Percentiles rank a stretch among this genome's conserved stretches.
Conservation (phyloP, 35 echinoderm and acorn worm genomes). For the Apostichopus parvimensis region DNA sequence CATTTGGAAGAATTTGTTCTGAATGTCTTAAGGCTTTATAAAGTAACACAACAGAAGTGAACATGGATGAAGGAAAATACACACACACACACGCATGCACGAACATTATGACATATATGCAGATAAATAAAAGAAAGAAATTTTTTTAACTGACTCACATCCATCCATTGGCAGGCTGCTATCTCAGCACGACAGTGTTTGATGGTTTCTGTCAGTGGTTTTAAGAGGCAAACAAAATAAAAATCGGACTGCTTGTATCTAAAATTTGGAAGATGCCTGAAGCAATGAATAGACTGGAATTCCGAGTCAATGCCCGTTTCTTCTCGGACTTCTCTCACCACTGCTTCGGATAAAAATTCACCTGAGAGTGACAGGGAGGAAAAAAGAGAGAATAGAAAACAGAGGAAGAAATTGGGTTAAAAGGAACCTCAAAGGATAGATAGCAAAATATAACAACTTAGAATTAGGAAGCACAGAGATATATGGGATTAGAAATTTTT, state of each 20-base stretch:
- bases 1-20: too few relatives aligned
- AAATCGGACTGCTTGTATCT: conserved; percentile 58
- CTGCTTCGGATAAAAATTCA: conserved; percentile 49
- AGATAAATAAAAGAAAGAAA: background rate
- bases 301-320: conserved; percentile 57
- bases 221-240: conserved; percentile 63
- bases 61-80: too few relatives aligned
- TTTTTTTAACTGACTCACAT: conserved; percentile 47
- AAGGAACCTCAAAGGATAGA: too few relatives aligned
- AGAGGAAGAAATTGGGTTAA: too few relatives aligned
- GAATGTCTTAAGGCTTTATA: too few relatives aligned
- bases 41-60: too few relatives aligned
- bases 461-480: too few relatives aligned
- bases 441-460: too few relatives aligned
- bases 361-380: conserved; percentile 5
- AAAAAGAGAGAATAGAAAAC: background rate
- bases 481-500: too few relatives aligned
- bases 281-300: conserved; percentile 53
- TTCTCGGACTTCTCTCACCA: conserved; percentile 54
- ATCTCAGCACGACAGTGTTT: conserved; percentile 33
- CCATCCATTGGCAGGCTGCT: conserved; percentile 57
- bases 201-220: conserved; percentile 29
- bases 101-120: too few relatives aligned
- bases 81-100: too few relatives aligned
- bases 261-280: conserved; percentile 52